Percentiles rank a stretch among this genome's conserved stretches.
These are phyloP conservation scores for Dysdera silvatica DNA, from an alignment of 1,140 invertebrate species.

Conservation along the genomic window DNA sequence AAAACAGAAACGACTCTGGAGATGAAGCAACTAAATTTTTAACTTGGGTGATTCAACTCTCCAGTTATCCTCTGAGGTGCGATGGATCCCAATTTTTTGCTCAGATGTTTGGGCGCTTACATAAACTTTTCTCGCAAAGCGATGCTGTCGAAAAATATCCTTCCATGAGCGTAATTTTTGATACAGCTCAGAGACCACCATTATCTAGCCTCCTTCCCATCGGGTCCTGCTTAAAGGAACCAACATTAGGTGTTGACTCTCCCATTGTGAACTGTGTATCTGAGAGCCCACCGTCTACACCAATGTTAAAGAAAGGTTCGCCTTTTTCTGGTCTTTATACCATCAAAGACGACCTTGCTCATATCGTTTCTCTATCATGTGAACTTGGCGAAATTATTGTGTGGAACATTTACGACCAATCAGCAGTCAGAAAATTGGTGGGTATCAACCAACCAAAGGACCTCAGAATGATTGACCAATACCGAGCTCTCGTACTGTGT, in stretches of 20 bases:
- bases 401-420: constrained; percentile 52
- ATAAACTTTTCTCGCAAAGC: constrained; percentile 38
- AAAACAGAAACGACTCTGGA: constrained; percentile 33
- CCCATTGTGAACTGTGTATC: constrained; percentile 9
- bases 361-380: constrained; percentile 62
- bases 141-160: constrained; percentile 41
- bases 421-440: constrained; percentile 58
- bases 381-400: constrained; percentile 66
- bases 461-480: constrained; percentile 51
- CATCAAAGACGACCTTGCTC: constrained; percentile 49
- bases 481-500: constrained; percentile 67
- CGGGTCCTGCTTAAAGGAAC: constrained; percentile 28
- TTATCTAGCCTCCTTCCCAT: constrained; percentile 27
- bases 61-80: constrained; percentile 58
- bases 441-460: constrained; percentile 42
- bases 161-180: constrained; percentile 40
- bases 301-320: constrained; percentile 3
- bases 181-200: constrained; percentile 33
- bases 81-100: constrained; percentile 66
- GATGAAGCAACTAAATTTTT: constrained; percentile 51
- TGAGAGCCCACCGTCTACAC: constrained; percentile 1
- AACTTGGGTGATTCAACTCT: constrained; percentile 56
- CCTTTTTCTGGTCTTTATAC: constrained; percentile 25
- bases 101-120: constrained; percentile 53
- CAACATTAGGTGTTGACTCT: neutral